Percentiles rank a stretch among this genome's conserved stretches.
phyloP scores from a whole-genome alignment of 2,888 invertebrate species.

The Meteorus cinctellus region DNA sequence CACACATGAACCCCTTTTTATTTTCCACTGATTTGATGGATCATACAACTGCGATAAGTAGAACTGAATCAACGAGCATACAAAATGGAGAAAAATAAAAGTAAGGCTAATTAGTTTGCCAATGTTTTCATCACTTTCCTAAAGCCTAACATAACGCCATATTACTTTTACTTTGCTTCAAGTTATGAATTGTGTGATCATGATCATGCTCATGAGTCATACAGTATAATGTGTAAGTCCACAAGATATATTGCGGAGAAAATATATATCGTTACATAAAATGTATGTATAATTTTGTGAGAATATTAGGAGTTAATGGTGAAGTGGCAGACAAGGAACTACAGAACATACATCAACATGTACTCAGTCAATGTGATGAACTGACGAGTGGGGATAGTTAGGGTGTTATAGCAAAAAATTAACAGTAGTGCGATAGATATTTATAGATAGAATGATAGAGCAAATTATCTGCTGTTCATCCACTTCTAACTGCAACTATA shows the following conservation, averaged over 20 bases:
- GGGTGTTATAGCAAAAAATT: not conserved
- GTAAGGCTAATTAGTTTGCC: not conserved
- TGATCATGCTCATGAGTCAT: constrained; percentile 12
- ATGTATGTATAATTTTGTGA: not conserved
- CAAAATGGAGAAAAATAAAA: not conserved
- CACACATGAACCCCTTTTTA: no score
- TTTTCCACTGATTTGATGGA: no score
- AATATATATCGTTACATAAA: not conserved
- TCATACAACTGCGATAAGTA: no score
- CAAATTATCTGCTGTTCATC: constrained; percentile 54
- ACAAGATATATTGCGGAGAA: not conserved
- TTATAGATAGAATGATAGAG: constrained; percentile 37
- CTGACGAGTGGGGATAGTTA: not conserved
- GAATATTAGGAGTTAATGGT: not conserved
- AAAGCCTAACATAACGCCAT: not conserved
- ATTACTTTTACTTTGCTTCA: constrained; percentile 11
- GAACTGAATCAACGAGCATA: not conserved
- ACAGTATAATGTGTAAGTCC: not conserved
- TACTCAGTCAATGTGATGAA: constrained; percentile 5
- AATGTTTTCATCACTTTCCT: constrained; percentile 25
- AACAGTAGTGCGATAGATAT: not conserved
- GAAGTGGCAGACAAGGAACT: not conserved
- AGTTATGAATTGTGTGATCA: constrained; percentile 22
- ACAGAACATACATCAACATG: not conserved
- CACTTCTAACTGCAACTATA: constrained; percentile 36